Evolutionary conservation across 2,888 invertebrate genomes (phyloP), one percentile per base, ranked within the genome.

Genomic region (Macropis europaea): DNA sequence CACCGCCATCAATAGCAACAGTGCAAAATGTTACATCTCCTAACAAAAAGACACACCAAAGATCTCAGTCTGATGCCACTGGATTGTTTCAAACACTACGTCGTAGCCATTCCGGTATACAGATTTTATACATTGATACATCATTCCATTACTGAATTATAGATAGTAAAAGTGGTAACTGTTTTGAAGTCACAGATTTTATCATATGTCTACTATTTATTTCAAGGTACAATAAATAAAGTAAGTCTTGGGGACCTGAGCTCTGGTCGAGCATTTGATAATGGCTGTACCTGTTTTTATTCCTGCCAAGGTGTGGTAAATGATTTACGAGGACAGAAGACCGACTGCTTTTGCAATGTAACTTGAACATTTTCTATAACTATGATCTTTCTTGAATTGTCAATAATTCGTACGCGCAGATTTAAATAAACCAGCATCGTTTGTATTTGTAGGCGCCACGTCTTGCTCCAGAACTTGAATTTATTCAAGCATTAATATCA

Each of bases 261-360:
- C 60, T 97, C 98, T 13, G 99, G 99, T 38, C 94, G 96, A 85
- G 99, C 98, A 26, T 99, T 99, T 90, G 98, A 99, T 91, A 98
- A 95, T 90, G 98, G 98, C 73, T 99, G 99, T 91, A 93, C 94
- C 76, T 97, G 97, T 89, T 97, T 97, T 84, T 94, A 95, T 88
- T 96, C 96, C 85, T 96, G 97, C 88, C 93, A 94, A 87, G 95
- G 95, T 68, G 93, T 94, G 77, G 94, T 95, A 67, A 96, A 95
- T 86, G 95, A 95, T 88, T 91, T 96, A 79, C 92, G 94, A 74
- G 96, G 96, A 60, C 93, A 93, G 87, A 93, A 93, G 88, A 95
- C 95, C 82, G 93, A 95, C 81, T 97, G 96, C 89, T 92, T 93
- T 82, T 97, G 96, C 89, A 93, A 93, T 86, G 94, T 94, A 90